Percentiles rank a stretch among this genome's conserved stretches.
Evolutionary conservation across 2,113 vertebrate species (phyloP).

Genomic region (Sylvia atricapilla): DNA sequence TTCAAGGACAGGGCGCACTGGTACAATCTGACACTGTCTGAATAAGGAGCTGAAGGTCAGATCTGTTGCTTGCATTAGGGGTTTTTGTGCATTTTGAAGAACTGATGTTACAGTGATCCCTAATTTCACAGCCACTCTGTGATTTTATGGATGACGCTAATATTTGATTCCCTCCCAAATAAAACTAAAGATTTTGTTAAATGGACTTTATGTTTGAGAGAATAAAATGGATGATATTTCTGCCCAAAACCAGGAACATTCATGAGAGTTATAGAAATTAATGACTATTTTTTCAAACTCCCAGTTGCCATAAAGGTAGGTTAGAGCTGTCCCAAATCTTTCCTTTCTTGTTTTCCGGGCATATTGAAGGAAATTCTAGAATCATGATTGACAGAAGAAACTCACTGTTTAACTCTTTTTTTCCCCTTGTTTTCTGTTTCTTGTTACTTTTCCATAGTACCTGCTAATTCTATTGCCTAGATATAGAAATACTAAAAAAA

Average conservation of each 20-base stretch:
- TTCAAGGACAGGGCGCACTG: fast-evolving
- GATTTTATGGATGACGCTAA: background rate
- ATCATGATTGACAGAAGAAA: background rate
- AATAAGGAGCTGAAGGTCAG: background rate
- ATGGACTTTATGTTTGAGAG: background rate
- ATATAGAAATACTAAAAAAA: too few species aligned
- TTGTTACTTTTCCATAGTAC: background rate
- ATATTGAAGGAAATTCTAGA: background rate
- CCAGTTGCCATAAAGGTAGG: background rate
- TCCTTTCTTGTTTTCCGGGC: background rate
- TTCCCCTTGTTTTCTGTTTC: background rate
- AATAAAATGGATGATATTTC: background rate
- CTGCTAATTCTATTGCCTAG: background rate
- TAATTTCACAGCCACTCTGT: background rate
- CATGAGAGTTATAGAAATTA: background rate
- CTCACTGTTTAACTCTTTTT: background rate
- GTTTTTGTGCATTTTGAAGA: background rate
- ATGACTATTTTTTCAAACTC: background rate
- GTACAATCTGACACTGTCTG: background rate
- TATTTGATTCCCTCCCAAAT: background rate
- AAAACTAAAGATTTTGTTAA: background rate
- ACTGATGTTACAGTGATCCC: background rate
- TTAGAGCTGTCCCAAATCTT: background rate
- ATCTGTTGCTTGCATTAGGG: background rate
- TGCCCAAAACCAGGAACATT: background rate